These are phyloP conservation scores for Peromyscus nudipes DNA, from an alignment of 2,797 vertebrate species.

Conservation along the genomic window DNA sequence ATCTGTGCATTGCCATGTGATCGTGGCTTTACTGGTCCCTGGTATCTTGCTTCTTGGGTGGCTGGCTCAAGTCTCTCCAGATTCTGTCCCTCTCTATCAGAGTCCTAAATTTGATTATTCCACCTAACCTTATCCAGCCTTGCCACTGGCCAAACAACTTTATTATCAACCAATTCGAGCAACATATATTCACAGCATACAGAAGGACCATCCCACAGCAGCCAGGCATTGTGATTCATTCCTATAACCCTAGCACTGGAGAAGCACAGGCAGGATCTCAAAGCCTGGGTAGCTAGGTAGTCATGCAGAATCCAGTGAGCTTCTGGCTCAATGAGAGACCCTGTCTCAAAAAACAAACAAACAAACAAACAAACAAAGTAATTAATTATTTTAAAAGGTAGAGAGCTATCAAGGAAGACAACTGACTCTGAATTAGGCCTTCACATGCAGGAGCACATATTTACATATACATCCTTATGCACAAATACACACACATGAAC, in stretches of 20 bases:
- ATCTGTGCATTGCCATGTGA: too few relatives aligned
- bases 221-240: not conserved
- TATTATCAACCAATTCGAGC: too few relatives aligned
- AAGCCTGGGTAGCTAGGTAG: too few relatives aligned
- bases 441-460: not conserved
- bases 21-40: too few relatives aligned
- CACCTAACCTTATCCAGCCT: too few relatives aligned
- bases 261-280: not conserved
- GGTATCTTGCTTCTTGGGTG: too few relatives aligned
- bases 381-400: not conserved
- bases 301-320: not conserved
- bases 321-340: not conserved
- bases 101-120: too few relatives aligned
- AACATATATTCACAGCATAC: too few relatives aligned
- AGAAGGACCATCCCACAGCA: too few relatives aligned
- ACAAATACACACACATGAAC: not conserved
- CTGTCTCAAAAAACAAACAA: not conserved
- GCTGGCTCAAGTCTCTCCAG: too few relatives aligned
- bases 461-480: not conserved
- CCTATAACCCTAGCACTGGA: not conserved
- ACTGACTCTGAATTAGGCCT: not conserved
- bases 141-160: too few relatives aligned
- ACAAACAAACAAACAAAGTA: not conserved
- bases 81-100: too few relatives aligned
- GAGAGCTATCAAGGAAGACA: not conserved